A percentile compares a stretch with the other conserved stretches of the same genome.
These are phyloP conservation scores for Paracyclopina nana DNA, from an alignment of 1,140 invertebrate species.

Conservation along the genomic window DNA sequence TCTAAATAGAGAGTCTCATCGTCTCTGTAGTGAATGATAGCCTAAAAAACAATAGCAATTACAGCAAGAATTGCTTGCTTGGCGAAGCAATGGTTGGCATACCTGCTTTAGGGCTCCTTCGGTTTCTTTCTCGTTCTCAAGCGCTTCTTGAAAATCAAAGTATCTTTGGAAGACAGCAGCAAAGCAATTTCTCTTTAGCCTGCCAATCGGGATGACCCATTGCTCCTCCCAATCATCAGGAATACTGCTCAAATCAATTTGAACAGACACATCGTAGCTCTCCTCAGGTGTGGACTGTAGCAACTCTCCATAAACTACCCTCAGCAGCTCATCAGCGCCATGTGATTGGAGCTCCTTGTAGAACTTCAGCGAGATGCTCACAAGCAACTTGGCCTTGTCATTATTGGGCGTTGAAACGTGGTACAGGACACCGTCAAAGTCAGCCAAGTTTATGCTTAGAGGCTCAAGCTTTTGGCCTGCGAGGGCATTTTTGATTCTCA, in stretches of 20 bases:
- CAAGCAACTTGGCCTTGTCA: conserved; percentile 34
- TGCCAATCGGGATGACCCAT: conserved; percentile 76
- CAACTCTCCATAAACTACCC: conserved; percentile 67
- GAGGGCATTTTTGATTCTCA: conserved; percentile 85
- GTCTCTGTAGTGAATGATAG: conserved; percentile 93
- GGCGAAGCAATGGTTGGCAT: too few relatives aligned
- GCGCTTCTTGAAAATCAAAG: conserved; percentile 90
- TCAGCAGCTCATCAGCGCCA: conserved; percentile 87
- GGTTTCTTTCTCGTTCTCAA: conserved; percentile 63
- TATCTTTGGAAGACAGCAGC: conserved; percentile 99
- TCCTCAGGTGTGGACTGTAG: conserved; percentile 29
- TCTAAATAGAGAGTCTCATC: conserved; percentile 99
- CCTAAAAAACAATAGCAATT: too few relatives aligned
- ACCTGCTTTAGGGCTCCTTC: background rate
- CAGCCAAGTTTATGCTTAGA: conserved; percentile 77
- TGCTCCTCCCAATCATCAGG: conserved; percentile 67
- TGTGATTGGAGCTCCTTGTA: conserved; percentile 95
- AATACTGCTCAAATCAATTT: conserved; percentile 81
- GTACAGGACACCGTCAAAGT: conserved; percentile 87
- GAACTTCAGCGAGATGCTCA: conserved; percentile 95
- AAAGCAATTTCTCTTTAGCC: conserved; percentile 95
- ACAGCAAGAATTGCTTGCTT: too few relatives aligned
- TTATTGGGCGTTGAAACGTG: background rate
- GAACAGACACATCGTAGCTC: conserved; percentile 83
- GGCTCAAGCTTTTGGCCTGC: conserved; percentile 81